Base-by-base conservation (phyloP, 2,888 invertebrate genomes). In the Limnephilus rhombicus region DNA sequence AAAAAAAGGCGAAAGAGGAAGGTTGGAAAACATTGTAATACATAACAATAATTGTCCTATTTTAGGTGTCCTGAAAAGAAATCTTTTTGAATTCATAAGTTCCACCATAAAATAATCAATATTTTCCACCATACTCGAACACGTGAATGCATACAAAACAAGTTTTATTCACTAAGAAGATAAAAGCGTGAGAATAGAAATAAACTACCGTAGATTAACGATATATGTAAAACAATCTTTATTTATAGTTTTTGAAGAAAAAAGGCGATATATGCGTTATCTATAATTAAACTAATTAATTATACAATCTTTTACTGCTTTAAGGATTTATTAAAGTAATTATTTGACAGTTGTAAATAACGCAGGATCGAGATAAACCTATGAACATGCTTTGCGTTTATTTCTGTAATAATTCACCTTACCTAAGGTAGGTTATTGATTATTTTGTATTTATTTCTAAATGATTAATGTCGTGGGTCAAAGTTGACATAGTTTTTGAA, bases 261-360 rank as follows among this genome's bases (percentile, higher is more conserved):
- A 83, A 37, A 24, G 7, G 37, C 37, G 7, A 37, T 83, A 24
- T 34, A 37, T 5, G 3, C 83, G 7, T 18, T 83, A 34, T 83
- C 34, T 83, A 83, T 83, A 37, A 83, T 83, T 83, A 15, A 83
- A 83, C 24, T 83, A 83, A 83, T 83, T 83, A 83, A 83, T 83
- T 83, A 83, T 18, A 37, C 15, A 1, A 41, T 37, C 83, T 83
- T 83, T 18, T 37, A 83, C 83, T 37, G 83, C 41, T 37, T 83
- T 37, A 31, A 83, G 37, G 37, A 83, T 83, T 41, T 83, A 37
- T 83, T 37, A 41, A 37, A 24, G 83, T 37, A 41, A 83, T 37
- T 37, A 37, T 31, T 83, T 83, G 83, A 83, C 18, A 34, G 34
- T 15, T 34, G 37, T 83, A 83, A 83, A 83, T 83, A 7, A 83